Percentiles rank a stretch among this genome's conserved stretches.
Evolutionary conservation across 2,797 vertebrate genomes (phyloP).

Genomic region (Chloroceryle amazona): DNA sequence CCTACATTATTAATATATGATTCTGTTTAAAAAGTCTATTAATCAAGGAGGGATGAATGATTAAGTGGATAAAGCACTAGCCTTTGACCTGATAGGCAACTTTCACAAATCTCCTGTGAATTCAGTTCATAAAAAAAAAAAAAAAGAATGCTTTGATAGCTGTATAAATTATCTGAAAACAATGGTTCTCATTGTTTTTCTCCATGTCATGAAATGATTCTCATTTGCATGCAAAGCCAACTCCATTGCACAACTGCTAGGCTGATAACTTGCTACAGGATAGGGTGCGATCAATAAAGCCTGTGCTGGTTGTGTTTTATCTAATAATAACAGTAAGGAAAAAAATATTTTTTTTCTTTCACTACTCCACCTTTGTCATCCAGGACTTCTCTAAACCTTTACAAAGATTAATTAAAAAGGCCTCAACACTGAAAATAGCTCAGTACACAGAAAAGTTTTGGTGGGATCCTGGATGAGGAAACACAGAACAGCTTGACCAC

Average conservation of each 20-base stretch:
- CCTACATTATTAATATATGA: slow-evolving; percentile 79
- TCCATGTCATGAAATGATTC: slow-evolving; percentile 1
- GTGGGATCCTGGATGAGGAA: background rate
- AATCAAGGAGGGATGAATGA: slow-evolving; percentile 78
- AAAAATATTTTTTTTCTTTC: background rate
- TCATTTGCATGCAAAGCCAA: slow-evolving; percentile 12
- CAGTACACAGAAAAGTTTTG: background rate
- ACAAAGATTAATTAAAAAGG: background rate
- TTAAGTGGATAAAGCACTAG: slow-evolving; percentile 72
- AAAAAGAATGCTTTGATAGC: background rate
- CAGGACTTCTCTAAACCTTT: background rate
- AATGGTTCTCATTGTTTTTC: slow-evolving; percentile 19
- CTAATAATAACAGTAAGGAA: background rate
- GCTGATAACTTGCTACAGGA: background rate
- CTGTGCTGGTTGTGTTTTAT: background rate
- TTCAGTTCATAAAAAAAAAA: slow-evolving; percentile 44
- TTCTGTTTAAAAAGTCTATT: slow-evolving; percentile 79
- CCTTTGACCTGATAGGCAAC: slow-evolving; percentile 69
- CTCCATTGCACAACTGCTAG: background rate
- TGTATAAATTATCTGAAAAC: slow-evolving; percentile 57
- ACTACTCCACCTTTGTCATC: background rate
- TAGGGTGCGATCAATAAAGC: slow-evolving; percentile 10
- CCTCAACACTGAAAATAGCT: background rate
- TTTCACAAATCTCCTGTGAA: slow-evolving; percentile 50
- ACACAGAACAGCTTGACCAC: background rate